Evolutionary conservation across 1,140 invertebrate genomes (phyloP).

Genomic region (Brachionus plicatilis): DNA sequence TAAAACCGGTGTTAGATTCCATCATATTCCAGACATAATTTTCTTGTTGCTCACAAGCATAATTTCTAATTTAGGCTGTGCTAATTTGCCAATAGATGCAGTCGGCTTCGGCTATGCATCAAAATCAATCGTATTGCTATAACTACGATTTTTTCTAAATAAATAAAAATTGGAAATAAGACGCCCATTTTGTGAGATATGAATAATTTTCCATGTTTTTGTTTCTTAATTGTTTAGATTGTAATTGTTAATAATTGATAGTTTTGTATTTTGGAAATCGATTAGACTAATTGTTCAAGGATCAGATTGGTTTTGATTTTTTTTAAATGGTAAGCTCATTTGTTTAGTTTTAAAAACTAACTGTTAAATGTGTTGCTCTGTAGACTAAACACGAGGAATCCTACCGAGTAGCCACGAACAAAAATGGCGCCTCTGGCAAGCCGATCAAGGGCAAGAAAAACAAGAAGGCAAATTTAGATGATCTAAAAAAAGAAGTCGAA

Average conservation of each 20-base stretch:
- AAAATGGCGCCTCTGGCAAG: neutral
- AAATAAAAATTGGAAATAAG: neutral
- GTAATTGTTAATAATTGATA: neutral
- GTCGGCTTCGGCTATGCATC: neutral
- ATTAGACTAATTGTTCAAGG: neutral
- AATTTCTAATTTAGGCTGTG: neutral
- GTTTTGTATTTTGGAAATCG: neutral
- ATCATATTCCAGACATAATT: constrained; percentile 27
- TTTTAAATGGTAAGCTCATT: neutral
- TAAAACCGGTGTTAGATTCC: constrained; percentile 2
- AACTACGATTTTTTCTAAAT: neutral
- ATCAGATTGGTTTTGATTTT: neutral
- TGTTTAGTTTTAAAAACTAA: neutral
- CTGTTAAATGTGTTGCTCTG: neutral
- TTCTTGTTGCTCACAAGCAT: neutral
- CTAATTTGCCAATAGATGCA: neutral
- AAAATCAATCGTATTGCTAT: constrained; percentile 27
- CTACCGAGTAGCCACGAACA: constrained; percentile 21
- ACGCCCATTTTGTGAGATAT: neutral
- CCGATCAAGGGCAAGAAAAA: constrained; percentile 5
- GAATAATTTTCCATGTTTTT: neutral
- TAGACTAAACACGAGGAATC: constrained; percentile 35
- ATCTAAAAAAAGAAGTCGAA: constrained; percentile 36
- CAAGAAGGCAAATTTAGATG: constrained; percentile 30
- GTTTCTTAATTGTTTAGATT: neutral